Evolutionary conservation across 1,140 invertebrate genomes (phyloP).

Genomic region (Caenorhabditis tropicalis): DNA sequence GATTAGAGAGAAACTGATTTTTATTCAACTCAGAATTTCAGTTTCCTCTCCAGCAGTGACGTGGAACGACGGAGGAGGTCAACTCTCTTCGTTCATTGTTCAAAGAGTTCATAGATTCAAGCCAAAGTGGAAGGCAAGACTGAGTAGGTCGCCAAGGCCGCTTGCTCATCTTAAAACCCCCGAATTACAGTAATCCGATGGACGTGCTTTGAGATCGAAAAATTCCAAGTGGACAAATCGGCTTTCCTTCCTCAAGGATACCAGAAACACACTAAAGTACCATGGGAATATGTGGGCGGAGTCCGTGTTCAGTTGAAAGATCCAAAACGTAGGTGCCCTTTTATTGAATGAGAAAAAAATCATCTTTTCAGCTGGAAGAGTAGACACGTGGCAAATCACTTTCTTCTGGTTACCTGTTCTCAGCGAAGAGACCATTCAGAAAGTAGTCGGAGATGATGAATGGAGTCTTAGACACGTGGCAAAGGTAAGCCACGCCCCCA

Average conservation of each 20-base stretch:
- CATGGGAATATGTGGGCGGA: conserved; percentile 37
- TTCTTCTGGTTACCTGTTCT: not conserved
- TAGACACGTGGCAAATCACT: conserved; percentile 24
- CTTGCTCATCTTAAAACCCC: not conserved
- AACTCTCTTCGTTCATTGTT: conserved; percentile 34
- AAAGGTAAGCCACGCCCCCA: not conserved
- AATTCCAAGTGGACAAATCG: not conserved
- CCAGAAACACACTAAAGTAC: conserved; percentile 32
- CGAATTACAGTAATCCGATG: conserved; percentile 22
- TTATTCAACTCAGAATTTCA: not conserved
- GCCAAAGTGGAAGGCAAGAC: conserved; percentile 33
- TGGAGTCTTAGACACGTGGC: conserved; percentile 1
- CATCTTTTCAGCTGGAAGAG: not conserved
- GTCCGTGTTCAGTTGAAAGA: conserved; percentile 2
- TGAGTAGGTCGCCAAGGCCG: not conserved
- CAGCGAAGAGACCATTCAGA: not conserved
- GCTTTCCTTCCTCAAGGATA: conserved; percentile 41
- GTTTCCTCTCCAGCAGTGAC: not conserved
- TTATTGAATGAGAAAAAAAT: not conserved
- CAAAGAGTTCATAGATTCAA: conserved; percentile 34
- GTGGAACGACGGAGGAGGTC: conserved; percentile 1
- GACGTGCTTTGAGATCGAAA: conserved; percentile 13
- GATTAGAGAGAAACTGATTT: not conserved
- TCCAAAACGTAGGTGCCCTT: not conserved
- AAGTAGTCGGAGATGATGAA: not conserved